A percentile compares a stretch with the other conserved stretches of the same genome.
Evolutionary conservation across 2,113 vertebrate species (phyloP).

Genomic region (Callospermophilus lateralis): DNA sequence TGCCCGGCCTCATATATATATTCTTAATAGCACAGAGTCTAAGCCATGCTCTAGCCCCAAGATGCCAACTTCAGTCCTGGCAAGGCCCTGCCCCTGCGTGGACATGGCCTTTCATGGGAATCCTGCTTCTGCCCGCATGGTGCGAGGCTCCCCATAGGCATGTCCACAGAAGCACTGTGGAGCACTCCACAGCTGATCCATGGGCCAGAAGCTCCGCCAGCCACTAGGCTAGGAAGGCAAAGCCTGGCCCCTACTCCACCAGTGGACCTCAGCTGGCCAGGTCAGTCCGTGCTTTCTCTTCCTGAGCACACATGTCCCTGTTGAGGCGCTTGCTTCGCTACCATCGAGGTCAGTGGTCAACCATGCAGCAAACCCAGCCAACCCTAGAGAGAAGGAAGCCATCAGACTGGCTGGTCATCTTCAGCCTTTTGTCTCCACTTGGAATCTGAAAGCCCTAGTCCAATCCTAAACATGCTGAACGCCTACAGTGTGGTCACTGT

Average conservation of each 20-base stretch:
- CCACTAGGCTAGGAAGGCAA: neutral
- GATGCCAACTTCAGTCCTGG: no score
- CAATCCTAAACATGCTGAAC: no score
- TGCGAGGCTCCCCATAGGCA: neutral
- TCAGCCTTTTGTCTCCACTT: neutral
- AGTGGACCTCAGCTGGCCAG: neutral
- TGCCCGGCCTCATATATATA: no score
- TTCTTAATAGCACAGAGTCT: neutral
- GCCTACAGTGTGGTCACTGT: neutral
- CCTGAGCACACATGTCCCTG: neutral
- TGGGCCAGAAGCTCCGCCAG: neutral
- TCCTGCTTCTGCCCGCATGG: neutral
- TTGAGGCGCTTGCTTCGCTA: neutral
- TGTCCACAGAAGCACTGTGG: neutral
- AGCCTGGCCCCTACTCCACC: neutral
- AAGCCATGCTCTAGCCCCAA: neutral
- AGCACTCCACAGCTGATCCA: neutral
- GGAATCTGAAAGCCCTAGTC: neutral
- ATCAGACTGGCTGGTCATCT: neutral
- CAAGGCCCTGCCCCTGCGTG: no score
- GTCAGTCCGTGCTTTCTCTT: no score
- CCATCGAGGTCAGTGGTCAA: neutral
- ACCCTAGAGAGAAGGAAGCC: neutral
- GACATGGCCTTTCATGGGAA: no score
- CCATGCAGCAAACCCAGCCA: neutral